A percentile compares a stretch with the other conserved stretches of the same genome.
phyloP scores from a whole-genome alignment of 2,113 vertebrate genomes.

The Merops nubicus region DNA sequence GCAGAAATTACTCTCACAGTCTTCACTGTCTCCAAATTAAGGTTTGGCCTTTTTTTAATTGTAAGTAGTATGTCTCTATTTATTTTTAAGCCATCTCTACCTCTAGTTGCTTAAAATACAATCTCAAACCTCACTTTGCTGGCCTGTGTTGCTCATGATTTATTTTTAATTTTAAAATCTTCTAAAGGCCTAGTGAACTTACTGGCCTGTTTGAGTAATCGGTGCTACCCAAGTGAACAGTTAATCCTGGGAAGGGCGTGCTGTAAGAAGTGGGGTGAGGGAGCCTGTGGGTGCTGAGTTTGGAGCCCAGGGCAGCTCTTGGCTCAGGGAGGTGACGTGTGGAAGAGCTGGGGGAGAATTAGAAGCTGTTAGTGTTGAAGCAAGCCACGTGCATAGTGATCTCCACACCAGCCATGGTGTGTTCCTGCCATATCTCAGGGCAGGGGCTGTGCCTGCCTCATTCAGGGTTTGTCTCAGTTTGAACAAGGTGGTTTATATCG shows the following conservation, averaged over 20 bases:
- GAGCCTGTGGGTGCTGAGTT: neutral
- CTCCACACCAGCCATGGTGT: fast-evolving
- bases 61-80: fast-evolving
- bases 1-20: neutral
- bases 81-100: neutral
- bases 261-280: fast-evolving
- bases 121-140: neutral
- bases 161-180: neutral
- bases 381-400: fast-evolving
- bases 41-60: neutral
- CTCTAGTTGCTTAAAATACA: neutral
- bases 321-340: fast-evolving
- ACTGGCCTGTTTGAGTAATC: neutral
- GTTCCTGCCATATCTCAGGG: neutral
- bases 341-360: neutral
- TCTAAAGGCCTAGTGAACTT: neutral
- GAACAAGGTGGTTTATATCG: neutral
- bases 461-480: neutral
- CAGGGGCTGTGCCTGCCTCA: neutral
- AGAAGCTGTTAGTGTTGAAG: fast-evolving
- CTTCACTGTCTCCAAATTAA: neutral
- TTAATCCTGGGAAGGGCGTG: fast-evolving
- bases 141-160: neutral
- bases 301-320: neutral
- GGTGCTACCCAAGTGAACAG: fast-evolving